phyloP scores from a whole-genome alignment of 2,113 vertebrate species.

The Clarias batrachus region DNA sequence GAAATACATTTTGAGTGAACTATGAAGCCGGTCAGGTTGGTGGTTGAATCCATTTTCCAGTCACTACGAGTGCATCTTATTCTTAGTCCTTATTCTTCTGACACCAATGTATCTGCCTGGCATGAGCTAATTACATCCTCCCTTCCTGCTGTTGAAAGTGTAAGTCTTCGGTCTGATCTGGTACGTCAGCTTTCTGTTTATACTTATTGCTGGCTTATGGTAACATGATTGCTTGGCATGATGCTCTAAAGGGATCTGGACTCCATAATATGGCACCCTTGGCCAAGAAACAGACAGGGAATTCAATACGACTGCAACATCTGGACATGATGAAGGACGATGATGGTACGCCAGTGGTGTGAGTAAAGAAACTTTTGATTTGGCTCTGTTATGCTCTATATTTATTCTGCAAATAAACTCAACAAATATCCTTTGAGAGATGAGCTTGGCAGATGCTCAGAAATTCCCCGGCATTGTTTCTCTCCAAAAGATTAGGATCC shows the following conservation, averaged over 20 bases:
- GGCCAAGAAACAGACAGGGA: background rate
- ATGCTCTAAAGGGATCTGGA: background rate
- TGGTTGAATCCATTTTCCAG: background rate
- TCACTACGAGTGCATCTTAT: background rate
- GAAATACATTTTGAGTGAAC: background rate
- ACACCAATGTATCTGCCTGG: background rate
- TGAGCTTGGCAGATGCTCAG: background rate
- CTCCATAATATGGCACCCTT: background rate
- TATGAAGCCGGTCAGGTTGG: background rate
- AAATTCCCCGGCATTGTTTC: background rate
- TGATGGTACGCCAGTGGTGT: background rate
- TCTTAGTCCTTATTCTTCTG: background rate
- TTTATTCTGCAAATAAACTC: constrained; percentile 1
- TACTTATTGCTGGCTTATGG: background rate
- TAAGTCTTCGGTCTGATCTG: background rate
- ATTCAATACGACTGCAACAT: background rate
- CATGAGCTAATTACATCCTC: background rate
- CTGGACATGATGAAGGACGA: background rate
- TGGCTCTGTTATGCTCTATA: background rate
- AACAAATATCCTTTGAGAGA: background rate
- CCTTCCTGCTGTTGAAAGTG: background rate
- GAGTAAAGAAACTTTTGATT: background rate
- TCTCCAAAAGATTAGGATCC: background rate
- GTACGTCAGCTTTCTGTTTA: background rate
- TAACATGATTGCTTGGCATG: background rate